A percentile compares a stretch with the other conserved stretches of the same genome.
phyloP scores from a whole-genome alignment of 1,140 invertebrate species.

The Helicoverpa zea region DNA sequence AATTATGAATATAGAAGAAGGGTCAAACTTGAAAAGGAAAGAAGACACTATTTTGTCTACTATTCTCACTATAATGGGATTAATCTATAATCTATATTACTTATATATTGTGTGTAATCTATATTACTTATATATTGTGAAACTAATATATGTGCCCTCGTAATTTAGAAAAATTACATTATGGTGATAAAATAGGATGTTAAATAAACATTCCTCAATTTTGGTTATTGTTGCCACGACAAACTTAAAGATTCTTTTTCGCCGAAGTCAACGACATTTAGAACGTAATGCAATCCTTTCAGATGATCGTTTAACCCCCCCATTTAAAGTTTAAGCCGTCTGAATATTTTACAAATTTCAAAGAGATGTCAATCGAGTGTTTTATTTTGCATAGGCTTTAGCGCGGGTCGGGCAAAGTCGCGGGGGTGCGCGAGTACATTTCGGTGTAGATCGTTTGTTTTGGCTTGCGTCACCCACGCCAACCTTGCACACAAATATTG shows the following conservation, averaged over 20 bases:
- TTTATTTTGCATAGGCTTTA: conserved; percentile 86
- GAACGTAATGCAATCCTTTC: conserved; percentile 80
- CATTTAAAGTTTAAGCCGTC: conserved; percentile 82
- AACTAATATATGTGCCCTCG: no score
- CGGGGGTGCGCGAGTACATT: conserved; percentile 85
- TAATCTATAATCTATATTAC: no score
- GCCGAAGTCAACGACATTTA: conserved; percentile 50
- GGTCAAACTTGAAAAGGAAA: no score
- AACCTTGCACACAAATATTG: conserved; percentile 67
- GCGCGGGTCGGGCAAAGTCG: conserved; percentile 58
- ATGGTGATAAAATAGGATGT: neutral
- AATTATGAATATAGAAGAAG: no score
- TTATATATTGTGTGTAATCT: no score
- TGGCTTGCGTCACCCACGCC: conserved; percentile 51
- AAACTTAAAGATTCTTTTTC: conserved; percentile 23
- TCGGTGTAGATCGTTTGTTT: conserved; percentile 87
- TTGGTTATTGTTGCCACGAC: neutral
- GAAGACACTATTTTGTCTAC: no score
- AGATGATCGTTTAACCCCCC: conserved; percentile 82
- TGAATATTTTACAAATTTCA: conserved; percentile 87
- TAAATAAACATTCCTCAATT: neutral
- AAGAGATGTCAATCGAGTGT: conserved; percentile 86
- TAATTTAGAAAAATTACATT: no score
- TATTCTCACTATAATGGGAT: no score
- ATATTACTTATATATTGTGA: no score